Evolutionary conservation across 1,140 invertebrate species (phyloP).

Genomic region (Lasioglossum albipes): DNA sequence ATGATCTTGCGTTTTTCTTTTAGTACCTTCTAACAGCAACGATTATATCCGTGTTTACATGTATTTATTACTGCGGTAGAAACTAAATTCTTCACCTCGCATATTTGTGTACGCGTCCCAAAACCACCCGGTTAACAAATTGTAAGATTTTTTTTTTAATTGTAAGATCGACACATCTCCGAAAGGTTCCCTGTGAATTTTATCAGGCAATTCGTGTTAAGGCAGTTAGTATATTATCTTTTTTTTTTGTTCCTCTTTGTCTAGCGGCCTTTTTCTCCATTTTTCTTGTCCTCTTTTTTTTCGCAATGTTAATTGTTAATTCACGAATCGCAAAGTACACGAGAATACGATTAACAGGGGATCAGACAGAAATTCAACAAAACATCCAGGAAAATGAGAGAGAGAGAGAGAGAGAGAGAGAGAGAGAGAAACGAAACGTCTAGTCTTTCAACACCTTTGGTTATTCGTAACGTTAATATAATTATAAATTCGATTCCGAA

Average conservation of each 20-base stretch:
- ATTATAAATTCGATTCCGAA: slow-evolving; percentile 23
- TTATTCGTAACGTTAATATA: slow-evolving; percentile 23
- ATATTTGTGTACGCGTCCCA: too few relatives aligned
- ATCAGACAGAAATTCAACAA: slow-evolving; percentile 7
- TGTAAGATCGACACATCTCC: slow-evolving; percentile 3
- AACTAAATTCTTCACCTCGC: too few relatives aligned
- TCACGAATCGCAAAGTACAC: not conserved
- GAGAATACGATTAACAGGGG: not conserved
- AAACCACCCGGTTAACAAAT: too few relatives aligned
- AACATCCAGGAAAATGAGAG: slow-evolving; percentile 34
- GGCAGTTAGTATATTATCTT: slow-evolving; percentile 50
- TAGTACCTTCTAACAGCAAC: too few relatives aligned
- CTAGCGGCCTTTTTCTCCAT: slow-evolving; percentile 15
- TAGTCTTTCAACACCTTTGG: slow-evolving; percentile 24
- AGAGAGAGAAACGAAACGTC: slow-evolving; percentile 16
- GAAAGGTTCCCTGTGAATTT: slow-evolving; percentile 25
- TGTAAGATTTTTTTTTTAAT: too few relatives aligned
- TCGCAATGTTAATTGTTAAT: slow-evolving; percentile 12
- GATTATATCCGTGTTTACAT: too few relatives aligned
- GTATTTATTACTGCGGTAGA: too few relatives aligned
- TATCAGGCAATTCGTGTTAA: slow-evolving; percentile 49
- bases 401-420: not conserved
- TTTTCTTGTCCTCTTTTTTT: slow-evolving; percentile 35
- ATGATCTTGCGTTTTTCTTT: too few relatives aligned
- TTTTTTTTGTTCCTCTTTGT: not conserved